Evolutionary conservation across 2,797 vertebrate species (phyloP), one percentile per base, ranked within the genome.

Genomic region (Spinus pinus): DNA sequence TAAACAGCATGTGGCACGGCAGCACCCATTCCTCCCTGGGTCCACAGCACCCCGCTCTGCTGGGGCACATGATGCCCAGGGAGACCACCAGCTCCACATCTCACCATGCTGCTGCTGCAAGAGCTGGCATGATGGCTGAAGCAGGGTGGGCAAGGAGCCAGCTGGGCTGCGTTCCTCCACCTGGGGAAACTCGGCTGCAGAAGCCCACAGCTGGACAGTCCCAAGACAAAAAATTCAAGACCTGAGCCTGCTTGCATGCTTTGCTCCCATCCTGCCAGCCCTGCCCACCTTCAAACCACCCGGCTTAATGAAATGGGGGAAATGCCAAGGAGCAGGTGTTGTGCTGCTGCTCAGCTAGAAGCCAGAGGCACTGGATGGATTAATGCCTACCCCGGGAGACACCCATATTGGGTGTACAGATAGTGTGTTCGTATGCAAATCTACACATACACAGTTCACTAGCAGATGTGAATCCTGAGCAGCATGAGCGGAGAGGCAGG

Each of bases 1-100:
- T 96, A 97, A 98, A 97, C 96, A 98, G 96, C 75, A 44, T 73
- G 86, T 91, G 96, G 97, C 94, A 82, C 7, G 0, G 65, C 3
- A 1, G 90, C 86, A 93, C 92, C 97, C 87, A 70, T 85, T 79
- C 74, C 95, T 94, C 62, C 73, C 94, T 4, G 5, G 31, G 31
- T 28, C 62, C 14, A 6, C 47, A 61, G 67, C 5, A 3, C 60
- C 56, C 21, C 0, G 2, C 74, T 75, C 10, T 4, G 31, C 33
- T n/a, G 81, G 44, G 24, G 28, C 7, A 5, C 0, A 0, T 41
- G 12, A 28, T 85, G 66, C 67, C 69, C 0, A 0, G 47, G 60
- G 50, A 54, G n/a, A 69, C 9, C 3, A 0, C 65, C 80, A 82
- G 51, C 64, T 35, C 91, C 92, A 77, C 42, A 69, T 41, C 62